A percentile compares a stretch with the other conserved stretches of the same genome.
These are phyloP conservation scores for Dipodomys merriami DNA, from an alignment of 2,113 vertebrate species.

Conservation along the genomic window DNA sequence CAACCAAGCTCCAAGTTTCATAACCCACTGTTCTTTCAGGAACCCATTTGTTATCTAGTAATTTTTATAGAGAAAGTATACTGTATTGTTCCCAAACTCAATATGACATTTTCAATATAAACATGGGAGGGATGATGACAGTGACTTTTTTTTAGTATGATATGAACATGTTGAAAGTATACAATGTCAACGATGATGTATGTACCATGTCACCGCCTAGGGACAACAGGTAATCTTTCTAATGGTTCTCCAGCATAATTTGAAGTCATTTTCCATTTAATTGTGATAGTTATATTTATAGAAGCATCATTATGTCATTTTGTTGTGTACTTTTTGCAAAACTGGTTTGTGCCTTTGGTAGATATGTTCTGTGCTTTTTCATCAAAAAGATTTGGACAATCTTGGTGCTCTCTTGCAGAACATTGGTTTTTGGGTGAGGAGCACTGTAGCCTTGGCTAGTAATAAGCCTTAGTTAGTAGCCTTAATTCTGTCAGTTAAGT, in stretches of 20 bases:
- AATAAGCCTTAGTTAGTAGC: too few relatives aligned
- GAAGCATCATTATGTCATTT: neutral
- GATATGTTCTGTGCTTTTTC: neutral
- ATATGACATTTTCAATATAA: slow-evolving; percentile 17
- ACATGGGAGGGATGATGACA: neutral
- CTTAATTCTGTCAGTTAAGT: neutral
- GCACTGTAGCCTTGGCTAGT: neutral
- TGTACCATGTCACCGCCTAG: neutral
- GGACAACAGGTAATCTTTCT: neutral
- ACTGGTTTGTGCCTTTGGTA: neutral
- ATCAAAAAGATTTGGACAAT: neutral
- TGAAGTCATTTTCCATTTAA: neutral
- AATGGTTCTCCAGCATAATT: neutral
- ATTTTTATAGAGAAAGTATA: neutral
- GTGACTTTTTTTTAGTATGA: neutral
- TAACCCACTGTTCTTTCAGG: neutral
- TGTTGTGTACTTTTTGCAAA: slow-evolving; percentile 24
- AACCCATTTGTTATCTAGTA: neutral
- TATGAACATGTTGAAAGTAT: neutral
- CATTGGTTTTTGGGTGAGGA: neutral
- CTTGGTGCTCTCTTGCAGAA: neutral
- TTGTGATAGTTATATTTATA: neutral
- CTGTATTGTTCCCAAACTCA: neutral
- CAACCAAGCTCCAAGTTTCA: neutral
- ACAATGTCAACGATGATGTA: neutral